These are phyloP conservation scores for Odontocolon sp. DNA, from an alignment of 2,888 invertebrate species.

Conservation along the genomic window DNA sequence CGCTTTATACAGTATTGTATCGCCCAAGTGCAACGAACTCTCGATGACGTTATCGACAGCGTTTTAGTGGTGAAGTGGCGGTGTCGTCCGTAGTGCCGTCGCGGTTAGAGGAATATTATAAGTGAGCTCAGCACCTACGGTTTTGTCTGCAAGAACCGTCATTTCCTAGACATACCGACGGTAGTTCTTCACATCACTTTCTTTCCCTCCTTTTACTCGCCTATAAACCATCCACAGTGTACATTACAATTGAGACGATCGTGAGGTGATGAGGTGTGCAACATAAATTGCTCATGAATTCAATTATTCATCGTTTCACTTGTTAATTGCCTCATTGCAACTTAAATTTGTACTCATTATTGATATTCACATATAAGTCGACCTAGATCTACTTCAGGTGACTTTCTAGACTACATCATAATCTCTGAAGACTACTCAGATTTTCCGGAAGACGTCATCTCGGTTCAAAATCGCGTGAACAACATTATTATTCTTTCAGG, in stretches of 20 bases:
- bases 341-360: constrained; percentile 6
- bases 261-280: neutral
- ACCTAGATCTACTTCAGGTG: constrained; percentile 24
- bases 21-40: constrained; percentile 54
- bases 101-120: constrained; percentile 16
- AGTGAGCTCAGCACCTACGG: neutral
- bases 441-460: neutral
- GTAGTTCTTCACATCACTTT: constrained; percentile 4
- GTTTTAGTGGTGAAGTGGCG: constrained; percentile 10
- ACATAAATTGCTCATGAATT: constrained; percentile 23
- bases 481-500: neutral
- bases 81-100: neutral
- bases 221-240: neutral
- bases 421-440: neutral
- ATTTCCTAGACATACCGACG: constrained; percentile 22
- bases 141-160: constrained; percentile 26
- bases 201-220: neutral
- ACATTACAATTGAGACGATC: too few species aligned
- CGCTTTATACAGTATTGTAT: neutral
- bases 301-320: constrained; percentile 23
- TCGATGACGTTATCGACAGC: neutral
- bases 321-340: constrained; percentile 18
- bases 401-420: constrained; percentile 17
- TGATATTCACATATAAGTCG: neutral
- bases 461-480: neutral